phyloP scores from a whole-genome alignment of 37 sponge, comb jelly and placozoan species.

The Oscarella lobularis region DNA sequence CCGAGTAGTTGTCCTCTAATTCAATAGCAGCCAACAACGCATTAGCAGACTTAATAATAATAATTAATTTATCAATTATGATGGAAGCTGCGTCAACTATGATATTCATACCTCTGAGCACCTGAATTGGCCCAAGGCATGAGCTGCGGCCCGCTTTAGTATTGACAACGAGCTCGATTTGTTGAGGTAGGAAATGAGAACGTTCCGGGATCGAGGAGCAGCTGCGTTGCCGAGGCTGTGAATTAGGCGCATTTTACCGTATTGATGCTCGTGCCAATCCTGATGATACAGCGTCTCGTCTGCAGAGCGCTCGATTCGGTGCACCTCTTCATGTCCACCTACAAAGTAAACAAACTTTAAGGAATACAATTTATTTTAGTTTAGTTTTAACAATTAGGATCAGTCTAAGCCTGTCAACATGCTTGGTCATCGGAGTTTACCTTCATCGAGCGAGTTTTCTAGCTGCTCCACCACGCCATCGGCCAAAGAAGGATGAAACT shows the following conservation, averaged over 20 bases:
- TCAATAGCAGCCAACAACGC: not conserved
- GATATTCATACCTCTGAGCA: not conserved
- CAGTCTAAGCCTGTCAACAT: too few relatives aligned
- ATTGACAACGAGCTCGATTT: not conserved
- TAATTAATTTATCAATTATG: too few relatives aligned
- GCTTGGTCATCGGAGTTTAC: too few relatives aligned
- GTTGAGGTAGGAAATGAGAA: not conserved
- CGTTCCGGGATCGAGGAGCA: not conserved
- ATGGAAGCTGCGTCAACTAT: too few relatives aligned
- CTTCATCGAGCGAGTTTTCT: too few relatives aligned
- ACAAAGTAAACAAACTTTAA: too few relatives aligned
- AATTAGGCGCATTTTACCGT: not conserved
- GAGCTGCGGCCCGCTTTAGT: not conserved
- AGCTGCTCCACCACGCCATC: too few relatives aligned
- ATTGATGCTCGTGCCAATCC: not conserved
- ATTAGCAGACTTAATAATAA: not conserved
- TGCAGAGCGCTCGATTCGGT: not conserved
- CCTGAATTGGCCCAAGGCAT: not conserved
- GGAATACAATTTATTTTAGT: too few relatives aligned
- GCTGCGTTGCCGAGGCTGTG: slow-evolving; percentile 1
- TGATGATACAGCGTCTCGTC: not conserved
- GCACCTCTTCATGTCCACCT: too few relatives aligned
- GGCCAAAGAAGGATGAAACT: too few relatives aligned
- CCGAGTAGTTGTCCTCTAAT: not conserved
- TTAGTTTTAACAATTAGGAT: too few relatives aligned